Conservation (phyloP, 2,113 vertebrate species). For the Tenrec ecaudatus region DNA sequence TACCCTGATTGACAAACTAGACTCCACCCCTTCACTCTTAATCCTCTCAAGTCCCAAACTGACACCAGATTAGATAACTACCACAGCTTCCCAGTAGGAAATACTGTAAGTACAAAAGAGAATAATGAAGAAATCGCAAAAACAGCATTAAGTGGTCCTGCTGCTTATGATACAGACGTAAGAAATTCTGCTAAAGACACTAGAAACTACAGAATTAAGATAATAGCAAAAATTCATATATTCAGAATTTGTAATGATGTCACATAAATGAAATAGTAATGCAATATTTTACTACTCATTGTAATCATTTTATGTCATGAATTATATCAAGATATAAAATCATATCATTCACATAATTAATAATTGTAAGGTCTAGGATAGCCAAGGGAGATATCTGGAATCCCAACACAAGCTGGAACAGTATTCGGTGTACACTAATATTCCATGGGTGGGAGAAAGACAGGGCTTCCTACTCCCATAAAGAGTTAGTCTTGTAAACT, state of each 20-base stretch:
- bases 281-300: neutral
- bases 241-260: neutral
- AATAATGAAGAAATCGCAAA: neutral
- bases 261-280: neutral
- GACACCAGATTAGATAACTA: no score
- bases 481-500: no score
- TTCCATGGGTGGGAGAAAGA: no score
- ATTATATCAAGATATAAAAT: constrained; percentile 15
- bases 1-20: no score
- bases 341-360: neutral
- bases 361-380: neutral
- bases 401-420: neutral
- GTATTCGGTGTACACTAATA: neutral
- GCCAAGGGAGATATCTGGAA: constrained; percentile 45
- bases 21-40: no score
- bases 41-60: no score
- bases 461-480: no score
- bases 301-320: constrained; percentile 27
- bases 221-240: neutral
- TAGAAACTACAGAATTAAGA: constrained; percentile 5
- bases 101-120: neutral
- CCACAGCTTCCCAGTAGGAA: neutral
- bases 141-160: neutral
- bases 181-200: neutral
- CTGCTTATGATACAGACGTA: neutral